These are phyloP conservation scores for Patella caerulea DNA, from an alignment of 2,888 invertebrate species.

Conservation along the genomic window DNA sequence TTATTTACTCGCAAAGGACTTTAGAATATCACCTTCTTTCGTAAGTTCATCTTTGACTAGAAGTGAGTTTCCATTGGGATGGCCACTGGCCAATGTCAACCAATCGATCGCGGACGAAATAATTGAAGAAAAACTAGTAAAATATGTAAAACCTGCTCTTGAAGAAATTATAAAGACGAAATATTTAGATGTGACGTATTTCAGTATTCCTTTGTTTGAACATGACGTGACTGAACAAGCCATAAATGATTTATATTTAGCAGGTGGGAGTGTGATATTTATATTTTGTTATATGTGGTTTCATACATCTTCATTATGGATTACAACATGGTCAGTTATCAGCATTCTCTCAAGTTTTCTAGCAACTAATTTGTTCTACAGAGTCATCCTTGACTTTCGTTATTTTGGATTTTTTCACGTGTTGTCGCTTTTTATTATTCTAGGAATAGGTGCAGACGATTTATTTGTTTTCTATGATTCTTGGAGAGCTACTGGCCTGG, in stretches of 20 bases:
- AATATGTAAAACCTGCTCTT: conserved; percentile 34
- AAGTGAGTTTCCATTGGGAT: conserved; percentile 37
- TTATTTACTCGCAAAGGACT: conserved; percentile 42
- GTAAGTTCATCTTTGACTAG: conserved; percentile 40
- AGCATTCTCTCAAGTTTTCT: conserved; percentile 52
- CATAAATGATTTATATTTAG: conserved; percentile 43
- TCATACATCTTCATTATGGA: conserved; percentile 53
- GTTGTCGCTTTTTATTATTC: conserved; percentile 53
- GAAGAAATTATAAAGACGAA: conserved; percentile 3
- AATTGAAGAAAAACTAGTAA: conserved; percentile 9
- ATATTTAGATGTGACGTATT: conserved; percentile 43
- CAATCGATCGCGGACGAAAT: conserved; percentile 36
- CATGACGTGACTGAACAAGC: conserved; percentile 45
- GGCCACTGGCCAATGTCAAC: conserved; percentile 29
- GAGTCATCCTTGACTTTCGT: conserved; percentile 45
- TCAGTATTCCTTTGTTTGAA: conserved; percentile 42
- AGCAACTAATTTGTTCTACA: conserved; percentile 53
- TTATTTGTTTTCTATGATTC: conserved; percentile 57
- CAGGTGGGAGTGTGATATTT: conserved; percentile 47
- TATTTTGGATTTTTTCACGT: conserved; percentile 58
- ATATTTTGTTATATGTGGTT: conserved; percentile 50
- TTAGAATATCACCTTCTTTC: conserved; percentile 28
- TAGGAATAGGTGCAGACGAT: conserved; percentile 57
- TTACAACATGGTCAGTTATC: conserved; percentile 44
- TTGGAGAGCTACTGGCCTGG: conserved; percentile 46